Conservation (phyloP, 2,797 vertebrate genomes). For the Rhodeus uyekii region DNA sequence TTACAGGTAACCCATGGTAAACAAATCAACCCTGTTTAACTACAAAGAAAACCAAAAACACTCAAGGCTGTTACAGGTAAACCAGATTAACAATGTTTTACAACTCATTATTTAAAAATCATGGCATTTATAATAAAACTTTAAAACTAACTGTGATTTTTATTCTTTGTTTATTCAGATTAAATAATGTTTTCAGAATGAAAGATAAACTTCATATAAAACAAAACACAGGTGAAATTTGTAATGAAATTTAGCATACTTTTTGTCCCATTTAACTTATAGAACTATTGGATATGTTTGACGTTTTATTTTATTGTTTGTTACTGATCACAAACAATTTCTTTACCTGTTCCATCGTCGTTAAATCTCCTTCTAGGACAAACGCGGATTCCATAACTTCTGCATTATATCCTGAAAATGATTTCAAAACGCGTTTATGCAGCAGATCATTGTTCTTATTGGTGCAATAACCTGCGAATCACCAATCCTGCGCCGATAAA, state of each 20-base stretch:
- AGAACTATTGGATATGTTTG: too few species aligned
- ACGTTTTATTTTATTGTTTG: background rate
- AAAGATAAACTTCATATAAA: background rate
- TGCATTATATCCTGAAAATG: background rate
- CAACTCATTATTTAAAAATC: too few species aligned
- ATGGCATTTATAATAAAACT: too few species aligned
- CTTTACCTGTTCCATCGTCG: conserved; percentile 30
- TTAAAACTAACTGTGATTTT: too few species aligned
- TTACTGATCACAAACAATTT: background rate
- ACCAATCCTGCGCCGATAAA: background rate
- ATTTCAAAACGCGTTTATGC: background rate
- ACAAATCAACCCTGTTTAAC: too few species aligned
- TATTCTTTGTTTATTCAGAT: too few species aligned
- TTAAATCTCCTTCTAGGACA: background rate
- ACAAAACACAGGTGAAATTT: background rate
- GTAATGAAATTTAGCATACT: background rate
- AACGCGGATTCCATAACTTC: background rate
- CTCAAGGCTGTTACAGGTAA: too few species aligned
- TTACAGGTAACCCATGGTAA: too few species aligned
- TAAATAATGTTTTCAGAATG: background rate
- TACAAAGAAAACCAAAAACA: too few species aligned
- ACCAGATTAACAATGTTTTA: too few species aligned
- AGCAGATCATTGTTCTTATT: too few species aligned
- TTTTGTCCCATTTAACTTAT: background rate
- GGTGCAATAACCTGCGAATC: background rate